Evolutionary conservation across 2,113 vertebrate genomes (phyloP).

Genomic region (Gasterosteus aculeatus): DNA sequence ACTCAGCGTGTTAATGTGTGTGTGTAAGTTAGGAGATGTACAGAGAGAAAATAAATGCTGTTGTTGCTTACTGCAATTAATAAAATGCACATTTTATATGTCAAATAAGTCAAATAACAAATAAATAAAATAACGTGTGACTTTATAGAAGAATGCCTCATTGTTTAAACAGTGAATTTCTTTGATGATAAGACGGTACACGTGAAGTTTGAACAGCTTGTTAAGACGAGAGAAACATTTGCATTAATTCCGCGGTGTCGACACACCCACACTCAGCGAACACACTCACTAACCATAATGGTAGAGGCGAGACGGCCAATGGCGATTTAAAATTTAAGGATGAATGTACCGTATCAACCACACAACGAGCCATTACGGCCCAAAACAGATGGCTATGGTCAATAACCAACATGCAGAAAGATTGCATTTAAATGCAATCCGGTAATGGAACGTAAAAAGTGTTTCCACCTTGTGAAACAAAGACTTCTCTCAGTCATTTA

Average conservation of each 20-base stretch:
- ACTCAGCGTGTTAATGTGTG: no score
- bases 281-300: constrained; percentile 6
- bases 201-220: neutral
- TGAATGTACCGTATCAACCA: neutral
- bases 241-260: neutral
- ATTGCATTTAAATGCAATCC: constrained; percentile 7
- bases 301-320: constrained; percentile 5
- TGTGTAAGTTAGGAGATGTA: constrained; percentile 24
- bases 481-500: neutral
- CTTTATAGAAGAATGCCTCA: neutral
- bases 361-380: neutral
- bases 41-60: constrained; percentile 12
- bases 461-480: neutral
- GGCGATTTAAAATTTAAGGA: constrained; percentile 7
- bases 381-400: constrained; percentile 11
- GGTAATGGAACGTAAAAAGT: neutral
- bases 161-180: neutral
- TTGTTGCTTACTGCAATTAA: constrained; percentile 9
- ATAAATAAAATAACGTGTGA: neutral
- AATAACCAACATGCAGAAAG: neutral
- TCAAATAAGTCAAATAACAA: neutral
- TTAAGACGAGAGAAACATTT: neutral
- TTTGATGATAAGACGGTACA: neutral
- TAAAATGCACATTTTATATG: constrained; percentile 2
- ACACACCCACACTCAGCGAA: constrained; percentile 11